Base-by-base conservation (phyloP, 2,113 vertebrate genomes). In the Pyrgilauda ruficollis region DNA sequence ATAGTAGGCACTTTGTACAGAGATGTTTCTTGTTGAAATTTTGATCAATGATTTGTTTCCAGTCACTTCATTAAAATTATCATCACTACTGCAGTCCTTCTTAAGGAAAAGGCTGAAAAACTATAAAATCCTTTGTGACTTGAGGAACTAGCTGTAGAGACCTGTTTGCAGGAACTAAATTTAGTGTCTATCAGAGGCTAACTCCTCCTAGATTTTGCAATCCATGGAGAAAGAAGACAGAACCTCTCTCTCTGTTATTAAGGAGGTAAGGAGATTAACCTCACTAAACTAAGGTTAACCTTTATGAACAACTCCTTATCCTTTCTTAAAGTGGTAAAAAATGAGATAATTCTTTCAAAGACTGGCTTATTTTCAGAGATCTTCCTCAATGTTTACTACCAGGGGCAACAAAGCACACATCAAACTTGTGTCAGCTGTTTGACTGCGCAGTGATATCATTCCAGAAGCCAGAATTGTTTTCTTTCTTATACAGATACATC, bases 21-120 rank as follows among this genome's bases (percentile, higher is more conserved):
- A 95, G 67, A 92, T 76, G 41, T 89, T 90, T 69, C 78, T 63
- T 59, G 39, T 22, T 96, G 91, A 92, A 93, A 64, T 78, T 62
- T 64, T 67, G 81, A 90, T 82, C 62, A 81, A 55, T 81, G 24
- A 9, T 86, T 76, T 94, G 35, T 67, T 94, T 94, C 21, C 53
- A 20, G 31, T 26, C 64, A 92, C 39, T 61, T 69, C 70, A 70
- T 92, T 85, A 76, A 87, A 80, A 92, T 90, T 69, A 73, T 46
- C 50, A 39, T 82, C 77, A 70, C 33, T 56, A 66, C 50, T 77
- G 39, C 43, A 63, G 37, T 82, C 19, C 8, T 9, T 41, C 15
- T 31, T 70, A 84, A 89, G 39, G 28, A 76, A 90, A 94, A 87
- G 3, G 7, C 33, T 90, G 30, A 62, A 93, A 94, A 81, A 52